phyloP scores from a whole-genome alignment of 2,113 vertebrate species.

The Sporophila hypoxantha region DNA sequence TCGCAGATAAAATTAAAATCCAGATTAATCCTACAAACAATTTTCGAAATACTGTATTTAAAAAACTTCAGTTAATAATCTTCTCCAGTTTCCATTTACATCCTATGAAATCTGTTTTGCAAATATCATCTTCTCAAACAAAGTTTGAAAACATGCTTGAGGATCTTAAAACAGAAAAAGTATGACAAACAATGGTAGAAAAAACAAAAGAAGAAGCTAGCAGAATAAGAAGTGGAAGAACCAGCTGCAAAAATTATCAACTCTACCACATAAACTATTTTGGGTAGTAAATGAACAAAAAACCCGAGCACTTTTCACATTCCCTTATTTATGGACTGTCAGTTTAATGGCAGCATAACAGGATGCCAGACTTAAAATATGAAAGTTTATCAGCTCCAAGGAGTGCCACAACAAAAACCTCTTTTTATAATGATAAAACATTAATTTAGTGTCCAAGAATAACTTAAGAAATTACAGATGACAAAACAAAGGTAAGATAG shows the following conservation, averaged over 20 bases:
- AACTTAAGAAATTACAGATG: neutral
- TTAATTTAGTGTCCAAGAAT: neutral
- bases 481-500: neutral
- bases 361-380: neutral
- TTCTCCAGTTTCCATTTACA: neutral
- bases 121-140: neutral
- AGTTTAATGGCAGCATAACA: neutral
- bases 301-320: neutral
- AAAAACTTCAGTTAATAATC: neutral
- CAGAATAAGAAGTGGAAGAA: neutral
- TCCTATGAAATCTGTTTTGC: neutral
- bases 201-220: neutral
- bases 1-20: neutral
- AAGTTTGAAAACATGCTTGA: neutral
- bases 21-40: neutral
- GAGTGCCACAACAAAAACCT: neutral
- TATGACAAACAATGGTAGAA: neutral
- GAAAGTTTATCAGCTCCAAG: neutral
- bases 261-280: neutral
- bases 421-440: neutral
- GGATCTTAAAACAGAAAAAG: neutral
- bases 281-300: neutral
- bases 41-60: neutral
- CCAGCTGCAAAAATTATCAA: neutral
- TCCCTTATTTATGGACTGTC: neutral